phyloP scores from a whole-genome alignment of 2,888 invertebrate genomes.

The Morpho deidamia region DNA sequence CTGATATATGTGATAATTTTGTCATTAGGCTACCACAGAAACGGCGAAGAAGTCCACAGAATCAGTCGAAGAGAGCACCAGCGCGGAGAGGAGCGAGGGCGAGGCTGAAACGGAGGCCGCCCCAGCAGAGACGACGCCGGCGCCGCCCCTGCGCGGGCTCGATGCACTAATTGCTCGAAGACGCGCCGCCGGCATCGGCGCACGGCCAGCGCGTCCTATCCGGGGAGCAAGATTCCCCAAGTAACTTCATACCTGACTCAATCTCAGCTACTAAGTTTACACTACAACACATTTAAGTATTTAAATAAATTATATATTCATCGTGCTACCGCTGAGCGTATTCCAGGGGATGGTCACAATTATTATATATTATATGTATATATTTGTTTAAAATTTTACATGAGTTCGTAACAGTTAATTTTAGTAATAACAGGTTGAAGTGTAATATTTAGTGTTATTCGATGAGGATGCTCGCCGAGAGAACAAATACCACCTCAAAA shows the following conservation, averaged over 20 bases:
- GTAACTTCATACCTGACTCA: constrained; percentile 27
- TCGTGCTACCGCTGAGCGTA: too few species aligned
- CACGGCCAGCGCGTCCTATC: constrained; percentile 51
- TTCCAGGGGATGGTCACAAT: too few species aligned
- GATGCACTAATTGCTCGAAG: constrained; percentile 84
- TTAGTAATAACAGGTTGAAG: background rate
- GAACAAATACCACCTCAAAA: constrained; percentile 2
- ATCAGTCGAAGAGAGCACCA: constrained; percentile 60
- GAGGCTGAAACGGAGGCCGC: constrained; percentile 52
- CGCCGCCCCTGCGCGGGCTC: constrained; percentile 80
- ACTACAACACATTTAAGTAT: background rate
- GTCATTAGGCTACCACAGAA: constrained; percentile 60
- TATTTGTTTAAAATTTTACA: too few species aligned
- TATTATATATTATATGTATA: too few species aligned
- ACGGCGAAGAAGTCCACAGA: constrained; percentile 57
- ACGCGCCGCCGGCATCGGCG: constrained; percentile 69
- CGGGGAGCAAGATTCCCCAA: constrained; percentile 42
- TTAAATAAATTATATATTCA: too few species aligned
- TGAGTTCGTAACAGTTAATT: too few species aligned
- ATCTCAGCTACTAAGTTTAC: constrained; percentile 1
- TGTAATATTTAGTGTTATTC: constrained; percentile 9
- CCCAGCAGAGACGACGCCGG: constrained; percentile 65
- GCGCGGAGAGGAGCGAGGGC: constrained; percentile 56
- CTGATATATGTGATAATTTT: background rate
- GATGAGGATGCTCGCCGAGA: constrained; percentile 9